Percentiles rank a stretch among this genome's conserved stretches.
Conservation (phyloP, 2,888 invertebrate genomes). For the Trypoxylon attenuatum region DNA sequence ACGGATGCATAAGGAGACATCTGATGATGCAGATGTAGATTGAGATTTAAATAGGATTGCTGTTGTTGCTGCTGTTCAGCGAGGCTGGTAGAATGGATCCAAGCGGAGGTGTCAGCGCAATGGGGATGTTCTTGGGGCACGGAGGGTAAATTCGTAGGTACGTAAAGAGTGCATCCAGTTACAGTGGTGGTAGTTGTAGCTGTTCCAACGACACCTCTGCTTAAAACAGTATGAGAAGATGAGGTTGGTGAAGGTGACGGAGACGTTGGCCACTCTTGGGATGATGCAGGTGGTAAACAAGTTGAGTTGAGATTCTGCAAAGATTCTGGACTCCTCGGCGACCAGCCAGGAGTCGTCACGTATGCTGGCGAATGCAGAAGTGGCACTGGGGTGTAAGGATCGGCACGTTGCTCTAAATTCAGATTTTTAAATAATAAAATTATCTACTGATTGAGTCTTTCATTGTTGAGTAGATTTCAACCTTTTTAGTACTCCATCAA, state of each 20-base stretch:
- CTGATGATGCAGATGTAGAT: constrained; percentile 72
- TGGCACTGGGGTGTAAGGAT: constrained; percentile 69
- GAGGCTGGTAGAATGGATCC: constrained; percentile 68
- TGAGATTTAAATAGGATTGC: constrained; percentile 73
- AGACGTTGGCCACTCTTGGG: constrained; percentile 70
- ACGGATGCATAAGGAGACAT: constrained; percentile 60
- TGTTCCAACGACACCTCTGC: constrained; percentile 44
- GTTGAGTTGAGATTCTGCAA: constrained; percentile 52
- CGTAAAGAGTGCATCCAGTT: constrained; percentile 65
- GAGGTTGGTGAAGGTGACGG: constrained; percentile 70
- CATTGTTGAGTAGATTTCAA: too few species aligned
- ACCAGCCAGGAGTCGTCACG: constrained; percentile 68
- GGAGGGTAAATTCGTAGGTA: constrained; percentile 61
- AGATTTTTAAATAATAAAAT: too few species aligned
- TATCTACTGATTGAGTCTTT: too few species aligned
- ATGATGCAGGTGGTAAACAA: constrained; percentile 40
- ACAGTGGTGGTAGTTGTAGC: constrained; percentile 59
- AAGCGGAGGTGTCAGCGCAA: constrained; percentile 55
- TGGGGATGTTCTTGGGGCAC: constrained; percentile 61
- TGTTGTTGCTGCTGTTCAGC: constrained; percentile 78
- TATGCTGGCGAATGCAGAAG: constrained; percentile 70
- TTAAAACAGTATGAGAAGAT: constrained; percentile 58
- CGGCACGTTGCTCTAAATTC: constrained; percentile 66
- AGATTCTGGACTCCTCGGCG: constrained; percentile 69
- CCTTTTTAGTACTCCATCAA: too few species aligned